Base-by-base conservation (phyloP, 53 echinoderm and acorn worm species). In the Patiria pectinifera region DNA sequence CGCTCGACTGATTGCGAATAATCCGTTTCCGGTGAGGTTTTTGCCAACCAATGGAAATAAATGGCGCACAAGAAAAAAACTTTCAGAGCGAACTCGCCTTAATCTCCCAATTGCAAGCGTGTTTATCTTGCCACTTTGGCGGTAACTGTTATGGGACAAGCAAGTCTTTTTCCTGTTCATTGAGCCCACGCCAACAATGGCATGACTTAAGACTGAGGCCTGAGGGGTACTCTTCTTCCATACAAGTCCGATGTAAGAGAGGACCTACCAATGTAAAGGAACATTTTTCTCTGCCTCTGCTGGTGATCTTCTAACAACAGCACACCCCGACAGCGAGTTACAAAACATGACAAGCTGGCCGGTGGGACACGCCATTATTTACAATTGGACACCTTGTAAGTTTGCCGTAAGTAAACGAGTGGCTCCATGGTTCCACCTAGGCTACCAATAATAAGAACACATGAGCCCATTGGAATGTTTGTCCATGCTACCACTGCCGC, bases 91-190 rank as follows among this genome's bases (percentile, higher is more conserved):
- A 86, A n/a, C 71, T 19, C 86, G 47, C 22, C 25, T 21, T 72
- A 86, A 86, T 86, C 86, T 72, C 71, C 25, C 72, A 45, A 86
- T 86, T 47, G 86, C 49, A n/a, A 45, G 85, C 85, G 85, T 85
- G 85, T 85, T 85, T 85, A 86, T 74, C 72, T 86, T 86, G 72
- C 86, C 86, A 86, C 86, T 86, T 86, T 86, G 86, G 86, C 86
- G 71, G 86, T 86, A 86, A 86, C 86, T 86, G 86, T 86, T 86
- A 71, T 71, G 23, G 58, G 86, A 49, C 48, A 85, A 69, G 46
- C 66, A 13, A 24, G 15, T 19, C 72, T 72, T 72, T 84, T 61
- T 58, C 26, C 44, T 69, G 16, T 11, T 26, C 43, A 24, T 71
- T 71, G 48, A 48, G 22, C 5, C 48, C 72, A 46, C 23, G 44